Conservation (phyloP, 2,113 vertebrate genomes). For the Hirundichthys speculiger region DNA sequence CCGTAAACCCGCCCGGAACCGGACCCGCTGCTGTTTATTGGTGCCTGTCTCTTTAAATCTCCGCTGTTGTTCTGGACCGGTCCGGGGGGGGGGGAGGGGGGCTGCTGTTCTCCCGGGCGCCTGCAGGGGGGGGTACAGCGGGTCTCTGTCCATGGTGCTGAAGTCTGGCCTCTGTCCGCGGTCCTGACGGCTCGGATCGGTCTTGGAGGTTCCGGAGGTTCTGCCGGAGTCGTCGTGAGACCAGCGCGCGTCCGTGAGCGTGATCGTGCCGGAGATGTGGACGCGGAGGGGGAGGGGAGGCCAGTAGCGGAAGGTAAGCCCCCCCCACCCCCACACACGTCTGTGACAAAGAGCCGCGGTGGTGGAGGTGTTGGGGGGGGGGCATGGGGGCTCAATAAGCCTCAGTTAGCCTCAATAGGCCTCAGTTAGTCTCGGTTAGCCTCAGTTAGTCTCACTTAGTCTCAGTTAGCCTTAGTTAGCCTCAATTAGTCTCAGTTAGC, state of each 20-base stretch:
- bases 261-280: conserved; percentile 33
- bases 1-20: no score
- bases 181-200: conserved; percentile 29
- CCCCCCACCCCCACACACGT: conserved; percentile 28
- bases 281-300: conserved; percentile 67
- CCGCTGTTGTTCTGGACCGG: no score
- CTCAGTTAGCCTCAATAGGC: not conserved
- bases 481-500: no score
- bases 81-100: no score
- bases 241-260: not conserved
- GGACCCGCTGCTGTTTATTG: no score
- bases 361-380: no score
- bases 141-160: conserved; percentile 75
- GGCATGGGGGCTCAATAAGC: not conserved
- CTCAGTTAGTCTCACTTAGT: no score
- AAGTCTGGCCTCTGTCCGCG: conserved; percentile 62
- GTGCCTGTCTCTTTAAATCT: no score
- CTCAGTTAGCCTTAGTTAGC: no score
- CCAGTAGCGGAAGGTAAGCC: conserved; percentile 66
- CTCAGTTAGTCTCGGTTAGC: no score
- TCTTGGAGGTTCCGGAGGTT: not conserved
- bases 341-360: conserved; percentile 62
- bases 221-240: not conserved
- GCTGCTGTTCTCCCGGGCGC: conserved; percentile 30
- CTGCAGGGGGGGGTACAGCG: conserved; percentile 52